phyloP scores from a whole-genome alignment of 2,888 invertebrate genomes.

The Clepsis dumicolana region DNA sequence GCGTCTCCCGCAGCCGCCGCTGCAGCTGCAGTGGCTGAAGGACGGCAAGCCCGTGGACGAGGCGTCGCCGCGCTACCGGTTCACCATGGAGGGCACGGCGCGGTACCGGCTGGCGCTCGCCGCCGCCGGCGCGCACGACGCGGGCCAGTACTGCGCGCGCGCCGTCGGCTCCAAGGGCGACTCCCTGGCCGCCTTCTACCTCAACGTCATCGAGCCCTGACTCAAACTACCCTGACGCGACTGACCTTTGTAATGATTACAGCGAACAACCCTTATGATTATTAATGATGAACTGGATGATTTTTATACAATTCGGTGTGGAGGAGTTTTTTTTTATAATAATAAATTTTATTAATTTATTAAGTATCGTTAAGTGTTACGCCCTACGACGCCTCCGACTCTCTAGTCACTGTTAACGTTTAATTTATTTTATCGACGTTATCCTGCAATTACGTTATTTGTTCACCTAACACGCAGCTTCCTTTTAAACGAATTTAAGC shows the following conservation, averaged over 20 bases:
- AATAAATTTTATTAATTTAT: slow-evolving; percentile 77
- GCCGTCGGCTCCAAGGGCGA: slow-evolving; percentile 95
- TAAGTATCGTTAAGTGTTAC: slow-evolving; percentile 82
- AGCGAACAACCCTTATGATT: too few species aligned
- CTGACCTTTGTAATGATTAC: slow-evolving; percentile 53
- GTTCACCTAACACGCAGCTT: slow-evolving; percentile 80
- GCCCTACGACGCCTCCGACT: slow-evolving; percentile 77
- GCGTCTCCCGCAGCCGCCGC: slow-evolving; percentile 77
- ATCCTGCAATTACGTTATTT: slow-evolving; percentile 66
- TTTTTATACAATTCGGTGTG: slow-evolving; percentile 71
- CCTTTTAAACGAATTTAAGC: slow-evolving; percentile 66
- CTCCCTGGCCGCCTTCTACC: slow-evolving; percentile 93
- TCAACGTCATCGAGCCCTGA: slow-evolving; percentile 89
- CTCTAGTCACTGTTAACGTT: slow-evolving; percentile 82
- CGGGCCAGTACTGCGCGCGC: slow-evolving; percentile 95
- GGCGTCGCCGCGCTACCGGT: slow-evolving; percentile 90
- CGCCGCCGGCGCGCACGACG: slow-evolving; percentile 90
- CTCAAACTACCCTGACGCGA: slow-evolving; percentile 50
- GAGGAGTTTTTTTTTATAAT: slow-evolving; percentile 73
- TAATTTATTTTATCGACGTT: slow-evolving; percentile 64
- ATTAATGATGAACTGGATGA: background rate
- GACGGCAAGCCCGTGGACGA: slow-evolving; percentile 96
- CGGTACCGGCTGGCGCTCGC: slow-evolving; percentile 92
- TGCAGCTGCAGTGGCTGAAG: slow-evolving; percentile 94
- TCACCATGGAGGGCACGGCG: slow-evolving; percentile 93